Percentiles rank a stretch among this genome's conserved stretches.
These are phyloP conservation scores for Siniperca chuatsi DNA, from an alignment of 2,113 vertebrate genomes.

Conservation along the genomic window DNA sequence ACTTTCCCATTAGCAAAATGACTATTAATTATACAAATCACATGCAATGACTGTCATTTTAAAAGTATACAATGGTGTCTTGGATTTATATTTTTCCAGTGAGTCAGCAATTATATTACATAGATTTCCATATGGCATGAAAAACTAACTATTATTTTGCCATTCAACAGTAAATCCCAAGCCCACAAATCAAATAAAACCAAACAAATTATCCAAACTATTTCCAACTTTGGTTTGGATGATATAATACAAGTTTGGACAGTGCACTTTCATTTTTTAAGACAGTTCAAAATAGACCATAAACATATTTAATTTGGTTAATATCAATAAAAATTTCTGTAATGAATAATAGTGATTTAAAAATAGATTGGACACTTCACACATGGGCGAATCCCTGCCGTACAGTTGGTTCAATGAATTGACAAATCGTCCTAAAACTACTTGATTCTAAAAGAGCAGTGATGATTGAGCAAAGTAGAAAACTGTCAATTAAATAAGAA, in stretches of 20 bases:
- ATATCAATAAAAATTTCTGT: not conserved
- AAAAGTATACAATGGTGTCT: not conserved
- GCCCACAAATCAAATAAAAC: not conserved
- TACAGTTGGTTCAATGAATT: not conserved
- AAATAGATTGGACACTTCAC: not conserved
- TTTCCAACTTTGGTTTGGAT: not conserved
- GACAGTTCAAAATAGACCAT: not conserved
- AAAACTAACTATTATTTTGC: not conserved
- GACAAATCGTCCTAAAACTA: not conserved
- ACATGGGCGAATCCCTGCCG: not conserved
- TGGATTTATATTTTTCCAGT: not conserved
- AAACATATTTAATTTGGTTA: not conserved
- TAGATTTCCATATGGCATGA: not conserved
- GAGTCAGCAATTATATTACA: not conserved
- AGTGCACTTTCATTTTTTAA: not conserved
- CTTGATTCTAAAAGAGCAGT: not conserved
- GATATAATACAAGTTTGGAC: not conserved
- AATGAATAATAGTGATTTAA: not conserved
- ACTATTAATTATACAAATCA: not conserved
- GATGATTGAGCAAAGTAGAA: not conserved
- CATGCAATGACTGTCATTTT: not conserved
- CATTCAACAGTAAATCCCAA: not conserved
- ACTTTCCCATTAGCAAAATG: not conserved
- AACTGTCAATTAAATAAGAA: not conserved
- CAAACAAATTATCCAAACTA: not conserved